These are phyloP conservation scores for Drosophila ezoana DNA, from an alignment of 2,888 invertebrate species.

Conservation along the genomic window DNA sequence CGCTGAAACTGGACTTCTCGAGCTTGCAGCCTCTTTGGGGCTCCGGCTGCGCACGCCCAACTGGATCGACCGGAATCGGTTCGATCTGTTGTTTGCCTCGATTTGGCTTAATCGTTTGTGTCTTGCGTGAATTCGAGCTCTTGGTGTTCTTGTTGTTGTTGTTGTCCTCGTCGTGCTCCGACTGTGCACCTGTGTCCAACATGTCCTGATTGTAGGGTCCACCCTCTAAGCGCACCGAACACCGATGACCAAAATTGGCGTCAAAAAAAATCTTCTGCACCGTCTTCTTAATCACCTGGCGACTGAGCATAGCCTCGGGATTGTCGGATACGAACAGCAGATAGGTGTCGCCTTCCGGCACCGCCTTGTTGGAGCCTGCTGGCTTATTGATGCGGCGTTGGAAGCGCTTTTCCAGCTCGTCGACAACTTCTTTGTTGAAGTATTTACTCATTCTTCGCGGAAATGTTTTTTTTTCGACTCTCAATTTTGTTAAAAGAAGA, in stretches of 20 bases:
- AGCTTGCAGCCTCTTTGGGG: neutral
- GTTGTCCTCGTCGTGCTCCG: too few species aligned
- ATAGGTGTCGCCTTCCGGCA: neutral
- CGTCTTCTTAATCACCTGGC: neutral
- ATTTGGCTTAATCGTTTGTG: neutral
- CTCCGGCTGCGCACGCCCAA: neutral
- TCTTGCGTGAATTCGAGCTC: neutral
- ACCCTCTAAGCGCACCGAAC: neutral
- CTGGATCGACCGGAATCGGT: neutral
- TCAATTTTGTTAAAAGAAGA: neutral
- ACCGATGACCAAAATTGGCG: neutral
- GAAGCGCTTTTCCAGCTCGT: neutral
- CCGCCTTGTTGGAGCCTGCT: fast-evolving
- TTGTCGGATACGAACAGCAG: conserved; percentile 1
- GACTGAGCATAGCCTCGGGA: neutral
- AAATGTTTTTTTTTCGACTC: too few species aligned
- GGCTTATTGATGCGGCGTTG: fast-evolving
- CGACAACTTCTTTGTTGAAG: neutral
- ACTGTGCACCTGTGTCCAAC: neutral
- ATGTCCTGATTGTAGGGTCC: neutral
- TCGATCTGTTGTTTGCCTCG: neutral
- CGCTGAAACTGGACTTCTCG: neutral
- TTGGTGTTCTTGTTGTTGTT: too few species aligned
- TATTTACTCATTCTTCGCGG: conserved; percentile 6
- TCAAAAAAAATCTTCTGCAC: neutral